Evolutionary conservation across 1,140 invertebrate species (phyloP).

Genomic region (Lineus longissimus): DNA sequence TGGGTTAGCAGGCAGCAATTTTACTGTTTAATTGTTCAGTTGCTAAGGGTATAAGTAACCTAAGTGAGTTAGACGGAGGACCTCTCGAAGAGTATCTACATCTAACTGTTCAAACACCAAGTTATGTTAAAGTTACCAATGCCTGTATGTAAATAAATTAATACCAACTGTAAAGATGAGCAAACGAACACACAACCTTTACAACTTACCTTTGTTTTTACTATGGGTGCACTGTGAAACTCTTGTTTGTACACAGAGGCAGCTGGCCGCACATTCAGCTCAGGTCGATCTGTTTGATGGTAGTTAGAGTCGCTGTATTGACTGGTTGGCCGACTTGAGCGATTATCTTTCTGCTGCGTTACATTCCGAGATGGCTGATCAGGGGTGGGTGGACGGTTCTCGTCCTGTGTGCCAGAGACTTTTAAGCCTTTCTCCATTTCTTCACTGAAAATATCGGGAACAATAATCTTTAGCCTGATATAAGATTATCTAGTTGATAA

Average conservation of each 20-base stretch:
- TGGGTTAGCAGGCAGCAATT: too few species aligned
- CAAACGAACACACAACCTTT: too few species aligned
- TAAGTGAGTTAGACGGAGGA: too few species aligned
- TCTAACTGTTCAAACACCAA: too few species aligned
- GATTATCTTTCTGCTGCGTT: background rate
- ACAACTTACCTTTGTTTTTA: conserved; percentile 20
- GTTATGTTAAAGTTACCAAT: too few species aligned
- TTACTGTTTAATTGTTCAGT: too few species aligned
- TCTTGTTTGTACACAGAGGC: conserved; percentile 12
- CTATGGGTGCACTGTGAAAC: conserved; percentile 17
- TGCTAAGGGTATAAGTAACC: too few species aligned
- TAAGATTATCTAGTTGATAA: too few species aligned
- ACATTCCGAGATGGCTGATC: background rate
- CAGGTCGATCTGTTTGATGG: background rate
- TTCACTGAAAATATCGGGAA: background rate
- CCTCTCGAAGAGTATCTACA: too few species aligned
- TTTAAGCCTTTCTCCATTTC: background rate
- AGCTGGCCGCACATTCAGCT: conserved; percentile 6
- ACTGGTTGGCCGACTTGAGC: background rate
- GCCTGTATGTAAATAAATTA: too few species aligned
- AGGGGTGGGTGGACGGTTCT: too few species aligned
- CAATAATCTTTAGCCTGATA: background rate
- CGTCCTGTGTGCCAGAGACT: background rate
- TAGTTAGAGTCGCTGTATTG: background rate
- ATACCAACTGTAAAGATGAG: too few species aligned